Conservation (phyloP, 2,888 invertebrate genomes). For the Campaea margaritaria region DNA sequence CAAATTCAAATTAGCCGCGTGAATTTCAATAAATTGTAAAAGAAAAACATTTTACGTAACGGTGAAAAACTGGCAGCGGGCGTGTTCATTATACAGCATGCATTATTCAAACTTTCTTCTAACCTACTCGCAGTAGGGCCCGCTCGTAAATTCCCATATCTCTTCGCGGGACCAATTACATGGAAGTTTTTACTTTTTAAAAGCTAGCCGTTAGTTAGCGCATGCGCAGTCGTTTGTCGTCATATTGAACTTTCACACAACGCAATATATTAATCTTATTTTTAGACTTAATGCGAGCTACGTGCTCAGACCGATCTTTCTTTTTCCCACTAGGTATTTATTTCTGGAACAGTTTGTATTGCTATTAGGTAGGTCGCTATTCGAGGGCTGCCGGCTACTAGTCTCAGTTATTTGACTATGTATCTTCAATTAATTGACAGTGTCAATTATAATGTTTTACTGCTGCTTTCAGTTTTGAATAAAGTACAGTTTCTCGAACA, state of each 20-base stretch:
- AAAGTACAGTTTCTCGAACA: conserved; percentile 6
- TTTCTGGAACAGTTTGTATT: conserved; percentile 75
- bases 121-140: conserved; percentile 49
- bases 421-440: conserved; percentile 30
- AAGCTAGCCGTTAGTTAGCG: conserved; percentile 58
- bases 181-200: conserved; percentile 67
- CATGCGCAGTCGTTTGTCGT: conserved; percentile 67
- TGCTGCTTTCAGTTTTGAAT: conserved; percentile 8
- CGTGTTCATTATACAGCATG: conserved; percentile 50
- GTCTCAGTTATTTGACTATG: conserved; percentile 19
- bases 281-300: conserved; percentile 73
- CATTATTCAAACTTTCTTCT: conserved; percentile 57
- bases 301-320: conserved; percentile 69
- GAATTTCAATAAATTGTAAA: conserved; percentile 37
- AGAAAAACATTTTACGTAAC: conserved; percentile 38
- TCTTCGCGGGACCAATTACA: conserved; percentile 62
- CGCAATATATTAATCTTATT: conserved; percentile 77
- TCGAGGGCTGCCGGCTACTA: conserved; percentile 54
- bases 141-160: conserved; percentile 62
- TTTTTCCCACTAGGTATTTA: conserved; percentile 69
- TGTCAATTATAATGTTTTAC: conserved; percentile 31
- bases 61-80: conserved; percentile 34
- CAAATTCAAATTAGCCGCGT: conserved; percentile 38
- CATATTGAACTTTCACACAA: conserved; percentile 79
- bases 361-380: conserved; percentile 71